Evolutionary conservation across 30 jellyfish, hydroid and myxozoan species (phyloP).

Genomic region (Mastigias papua): DNA sequence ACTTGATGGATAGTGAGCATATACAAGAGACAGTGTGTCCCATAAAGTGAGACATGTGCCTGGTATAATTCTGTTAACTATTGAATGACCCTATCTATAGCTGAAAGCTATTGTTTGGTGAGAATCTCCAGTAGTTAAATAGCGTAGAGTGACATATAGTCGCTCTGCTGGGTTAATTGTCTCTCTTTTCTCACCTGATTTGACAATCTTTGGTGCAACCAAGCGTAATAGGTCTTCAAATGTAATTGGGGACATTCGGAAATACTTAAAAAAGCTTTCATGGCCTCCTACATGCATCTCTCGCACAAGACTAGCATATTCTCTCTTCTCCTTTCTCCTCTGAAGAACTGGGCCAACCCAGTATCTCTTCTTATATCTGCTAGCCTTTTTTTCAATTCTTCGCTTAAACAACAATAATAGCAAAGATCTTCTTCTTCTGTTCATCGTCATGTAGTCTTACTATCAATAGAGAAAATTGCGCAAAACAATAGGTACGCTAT

Average conservation of each 20-base stretch:
- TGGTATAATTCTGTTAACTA: constrained; percentile 20
- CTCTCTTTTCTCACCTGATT: neutral
- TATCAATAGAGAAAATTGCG: neutral
- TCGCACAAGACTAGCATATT: constrained; percentile 40
- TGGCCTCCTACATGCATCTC: constrained; percentile 72
- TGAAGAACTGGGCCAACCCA: constrained; percentile 64
- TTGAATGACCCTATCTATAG: constrained; percentile 21
- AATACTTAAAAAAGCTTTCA: constrained; percentile 45
- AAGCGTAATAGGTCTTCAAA: constrained; percentile 1
- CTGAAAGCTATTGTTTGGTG: constrained; percentile 27
- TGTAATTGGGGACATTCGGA: neutral
- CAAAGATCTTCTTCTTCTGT: constrained; percentile 2
- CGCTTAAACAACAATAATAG: constrained; percentile 33
- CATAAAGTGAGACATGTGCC: constrained; percentile 51
- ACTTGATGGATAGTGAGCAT: constrained; percentile 55
- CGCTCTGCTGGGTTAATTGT: constrained; percentile 22
- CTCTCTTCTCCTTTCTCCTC: constrained; percentile 55
- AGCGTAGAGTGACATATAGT: constrained; percentile 7
- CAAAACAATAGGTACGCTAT: neutral
- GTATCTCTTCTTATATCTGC: constrained; percentile 17
- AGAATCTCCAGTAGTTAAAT: constrained; percentile 18
- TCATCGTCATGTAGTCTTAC: neutral
- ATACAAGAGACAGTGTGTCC: constrained; percentile 60
- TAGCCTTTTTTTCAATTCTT: constrained; percentile 30
- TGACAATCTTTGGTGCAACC: neutral